Percentiles rank a stretch among this genome's conserved stretches.
phyloP scores from a whole-genome alignment of 2,797 vertebrate genomes.

The Melopsittacus undulatus region DNA sequence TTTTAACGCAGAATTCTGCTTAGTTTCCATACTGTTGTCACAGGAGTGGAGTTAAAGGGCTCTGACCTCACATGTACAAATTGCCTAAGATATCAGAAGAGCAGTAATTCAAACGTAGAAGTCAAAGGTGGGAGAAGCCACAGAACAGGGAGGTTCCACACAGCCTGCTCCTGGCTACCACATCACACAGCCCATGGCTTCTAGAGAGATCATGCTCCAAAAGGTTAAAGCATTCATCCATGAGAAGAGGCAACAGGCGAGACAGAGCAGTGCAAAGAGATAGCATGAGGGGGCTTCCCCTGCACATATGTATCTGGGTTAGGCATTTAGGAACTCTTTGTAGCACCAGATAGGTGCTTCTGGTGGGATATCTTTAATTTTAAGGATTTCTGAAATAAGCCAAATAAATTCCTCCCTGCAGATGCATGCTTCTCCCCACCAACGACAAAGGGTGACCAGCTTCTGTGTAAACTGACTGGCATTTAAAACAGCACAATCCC shows the following conservation, averaged over 20 bases:
- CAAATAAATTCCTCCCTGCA: not conserved
- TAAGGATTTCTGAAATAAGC: not conserved
- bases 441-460: not conserved
- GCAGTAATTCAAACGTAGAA: not conserved
- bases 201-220: not conserved
- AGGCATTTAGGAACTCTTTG: not conserved
- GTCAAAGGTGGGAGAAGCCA: not conserved
- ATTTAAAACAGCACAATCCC: not conserved
- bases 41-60: not conserved
- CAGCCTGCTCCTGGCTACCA: not conserved
- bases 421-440: not conserved
- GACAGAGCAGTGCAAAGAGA: not conserved
- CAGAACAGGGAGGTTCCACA: not conserved
- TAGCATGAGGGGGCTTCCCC: rapidly evolving
- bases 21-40: not conserved
- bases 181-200: rapidly evolving
- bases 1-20: not conserved
- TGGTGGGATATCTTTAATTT: not conserved
- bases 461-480: not conserved
- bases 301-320: not conserved
- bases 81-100: not conserved
- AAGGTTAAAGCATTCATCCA: not conserved
- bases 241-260: not conserved
- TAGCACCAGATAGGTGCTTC: not conserved
- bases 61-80: not conserved